phyloP scores from a whole-genome alignment of 2,888 invertebrate genomes.

The Drosophila greeni region DNA sequence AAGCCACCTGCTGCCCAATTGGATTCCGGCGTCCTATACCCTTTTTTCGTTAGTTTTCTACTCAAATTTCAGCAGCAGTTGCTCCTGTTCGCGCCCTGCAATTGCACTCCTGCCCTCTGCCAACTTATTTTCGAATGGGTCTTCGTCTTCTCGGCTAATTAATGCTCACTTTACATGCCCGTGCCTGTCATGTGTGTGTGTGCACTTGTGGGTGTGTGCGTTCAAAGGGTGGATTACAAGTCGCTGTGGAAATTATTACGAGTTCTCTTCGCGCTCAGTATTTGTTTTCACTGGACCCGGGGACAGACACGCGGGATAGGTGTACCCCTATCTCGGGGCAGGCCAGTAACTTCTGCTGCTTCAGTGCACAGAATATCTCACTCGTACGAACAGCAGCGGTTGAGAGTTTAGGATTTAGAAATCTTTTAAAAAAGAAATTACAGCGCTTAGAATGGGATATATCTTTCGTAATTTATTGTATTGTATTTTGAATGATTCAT shows the following conservation, averaged over 20 bases:
- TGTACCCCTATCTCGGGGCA: constrained; percentile 35
- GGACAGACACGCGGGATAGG: constrained; percentile 13
- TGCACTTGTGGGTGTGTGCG: constrained; percentile 24
- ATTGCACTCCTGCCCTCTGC: constrained; percentile 64
- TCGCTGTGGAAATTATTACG: constrained; percentile 55
- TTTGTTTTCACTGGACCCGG: constrained; percentile 54
- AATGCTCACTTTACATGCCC: constrained; percentile 55
- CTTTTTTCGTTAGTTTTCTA: constrained; percentile 2
- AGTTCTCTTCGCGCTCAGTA: constrained; percentile 58
- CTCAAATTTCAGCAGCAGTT: constrained; percentile 56
- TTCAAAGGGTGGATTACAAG: constrained; percentile 66
- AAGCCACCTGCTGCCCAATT: constrained; percentile 67
- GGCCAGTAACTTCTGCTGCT: constrained; percentile 71
- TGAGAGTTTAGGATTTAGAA: neutral
- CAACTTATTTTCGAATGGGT: constrained; percentile 31
- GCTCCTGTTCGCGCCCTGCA: constrained; percentile 35
- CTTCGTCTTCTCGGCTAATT: constrained; percentile 57
- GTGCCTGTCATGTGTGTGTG: constrained; percentile 15
- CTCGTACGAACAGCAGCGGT: constrained; percentile 2
- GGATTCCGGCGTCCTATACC: constrained; percentile 36
- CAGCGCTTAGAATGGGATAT: neutral
- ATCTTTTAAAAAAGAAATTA: neutral
- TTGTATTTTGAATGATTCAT: neutral
- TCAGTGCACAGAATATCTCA: constrained; percentile 54
- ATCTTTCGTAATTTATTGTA: neutral